phyloP scores from a whole-genome alignment of 2,113 vertebrate genomes.

The Progne subis region DNA sequence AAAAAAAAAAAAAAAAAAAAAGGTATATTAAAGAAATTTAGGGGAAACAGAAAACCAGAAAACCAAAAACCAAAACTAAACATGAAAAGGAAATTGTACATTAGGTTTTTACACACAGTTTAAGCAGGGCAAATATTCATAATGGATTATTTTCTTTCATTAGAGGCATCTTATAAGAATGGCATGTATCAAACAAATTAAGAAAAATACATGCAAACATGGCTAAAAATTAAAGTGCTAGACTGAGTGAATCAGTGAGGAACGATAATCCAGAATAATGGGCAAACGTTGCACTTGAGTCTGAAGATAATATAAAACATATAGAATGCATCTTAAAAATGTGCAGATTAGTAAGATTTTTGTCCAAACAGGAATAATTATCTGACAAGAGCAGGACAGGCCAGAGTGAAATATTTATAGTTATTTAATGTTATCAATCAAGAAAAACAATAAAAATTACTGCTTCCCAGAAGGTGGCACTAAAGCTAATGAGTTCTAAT shows the following conservation, averaged over 20 bases:
- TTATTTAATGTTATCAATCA: background rate
- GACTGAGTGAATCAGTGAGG: background rate
- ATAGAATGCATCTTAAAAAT: background rate
- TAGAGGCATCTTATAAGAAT: background rate
- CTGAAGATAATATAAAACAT: background rate
- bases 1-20: background rate
- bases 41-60: background rate
- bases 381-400: background rate
- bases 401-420: background rate
- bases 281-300: background rate
- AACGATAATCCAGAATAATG: background rate
- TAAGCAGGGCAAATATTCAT: background rate
- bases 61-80: background rate
- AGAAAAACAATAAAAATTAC: background rate
- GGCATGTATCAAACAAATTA: background rate
- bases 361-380: background rate
- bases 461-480: conserved; percentile 43
- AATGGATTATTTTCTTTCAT: background rate
- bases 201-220: background rate
- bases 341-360: background rate
- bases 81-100: background rate
- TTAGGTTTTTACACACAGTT: background rate
- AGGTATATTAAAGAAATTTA: background rate
- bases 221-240: background rate
- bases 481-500: background rate